A percentile compares a stretch with the other conserved stretches of the same genome.
Conservation (phyloP, 23 tunicate species). For the Ascidia mentula region DNA sequence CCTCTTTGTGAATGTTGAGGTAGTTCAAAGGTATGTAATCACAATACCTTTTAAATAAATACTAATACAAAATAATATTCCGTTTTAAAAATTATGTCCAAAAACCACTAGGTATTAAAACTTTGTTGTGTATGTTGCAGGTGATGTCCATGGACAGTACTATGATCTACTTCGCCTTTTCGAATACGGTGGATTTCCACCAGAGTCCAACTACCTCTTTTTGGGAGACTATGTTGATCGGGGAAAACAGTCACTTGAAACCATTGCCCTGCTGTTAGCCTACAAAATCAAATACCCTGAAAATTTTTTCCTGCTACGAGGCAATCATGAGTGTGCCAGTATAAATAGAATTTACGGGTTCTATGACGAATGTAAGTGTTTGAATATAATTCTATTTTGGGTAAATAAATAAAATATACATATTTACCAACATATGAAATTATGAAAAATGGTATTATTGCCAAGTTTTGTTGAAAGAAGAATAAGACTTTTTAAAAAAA, state of each 20-base stretch:
- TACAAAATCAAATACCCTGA: constrained; percentile 99
- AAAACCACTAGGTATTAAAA: no score
- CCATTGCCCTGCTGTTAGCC: constrained; percentile 95
- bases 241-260: constrained; percentile 98
- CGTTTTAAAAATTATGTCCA: no score
- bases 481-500: no score
- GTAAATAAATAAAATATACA: no score
- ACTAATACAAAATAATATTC: no score
- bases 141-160: constrained; percentile 99
- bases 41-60: no score
- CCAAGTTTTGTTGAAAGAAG: no score
- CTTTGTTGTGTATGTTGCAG: no score
- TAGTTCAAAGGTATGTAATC: no score
- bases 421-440: no score
- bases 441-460: not conserved
- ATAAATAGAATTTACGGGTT: constrained; percentile 99
- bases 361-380: constrained; percentile 93
- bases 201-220: constrained; percentile 95
- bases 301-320: constrained; percentile 95
- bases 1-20: no score
- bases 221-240: constrained; percentile 99
- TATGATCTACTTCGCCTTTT: constrained; percentile 93
- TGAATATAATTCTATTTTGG: not conserved
- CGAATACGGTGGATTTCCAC: constrained; percentile 99
- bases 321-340: constrained; percentile 99